Evolutionary conservation across 2,113 vertebrate species (phyloP).

Genomic region (Mobula hypostoma): DNA sequence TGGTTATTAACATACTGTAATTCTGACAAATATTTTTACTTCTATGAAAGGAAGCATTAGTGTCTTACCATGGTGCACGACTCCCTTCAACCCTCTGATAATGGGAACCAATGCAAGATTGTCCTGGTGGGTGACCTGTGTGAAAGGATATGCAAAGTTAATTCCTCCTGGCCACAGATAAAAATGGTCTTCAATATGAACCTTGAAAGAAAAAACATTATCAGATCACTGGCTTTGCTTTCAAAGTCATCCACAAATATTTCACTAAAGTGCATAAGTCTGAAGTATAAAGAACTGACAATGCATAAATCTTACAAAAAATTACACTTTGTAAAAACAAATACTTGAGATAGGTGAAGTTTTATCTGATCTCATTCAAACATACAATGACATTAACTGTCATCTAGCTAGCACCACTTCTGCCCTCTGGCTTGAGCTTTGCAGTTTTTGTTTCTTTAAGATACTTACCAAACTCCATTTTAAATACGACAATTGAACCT

Average conservation of each 20-base stretch:
- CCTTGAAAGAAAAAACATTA: conserved; percentile 48
- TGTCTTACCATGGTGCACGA: conserved; percentile 83
- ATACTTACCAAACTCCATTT: too few relatives aligned
- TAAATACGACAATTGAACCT: too few relatives aligned
- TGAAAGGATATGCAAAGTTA: conserved; percentile 60
- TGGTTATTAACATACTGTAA: conserved; percentile 43
- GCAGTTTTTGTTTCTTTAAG: too few relatives aligned
- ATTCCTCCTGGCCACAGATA: conserved; percentile 55
- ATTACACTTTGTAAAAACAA: not conserved
- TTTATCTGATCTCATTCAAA: not conserved
- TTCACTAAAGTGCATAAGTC: not conserved
- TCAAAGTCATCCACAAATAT: conserved; percentile 39
- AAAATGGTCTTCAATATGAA: conserved; percentile 53
- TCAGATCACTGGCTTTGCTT: conserved; percentile 47
- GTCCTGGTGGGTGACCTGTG: conserved; percentile 82
- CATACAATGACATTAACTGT: not conserved
- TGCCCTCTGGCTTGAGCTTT: too few relatives aligned
- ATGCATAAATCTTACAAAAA: not conserved
- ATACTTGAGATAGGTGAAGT: not conserved
- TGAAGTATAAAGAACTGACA: not conserved
- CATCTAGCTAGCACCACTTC: too few relatives aligned
- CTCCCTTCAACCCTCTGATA: conserved; percentile 89
- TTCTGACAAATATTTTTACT: conserved; percentile 44
- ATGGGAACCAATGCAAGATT: conserved; percentile 87
- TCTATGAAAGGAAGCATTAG: conserved; percentile 43